Percentiles rank a stretch among this genome's conserved stretches.
These are phyloP conservation scores for Meandrina meandrites DNA, from an alignment of 92 coral and sea anemone genomes.

Conservation along the genomic window DNA sequence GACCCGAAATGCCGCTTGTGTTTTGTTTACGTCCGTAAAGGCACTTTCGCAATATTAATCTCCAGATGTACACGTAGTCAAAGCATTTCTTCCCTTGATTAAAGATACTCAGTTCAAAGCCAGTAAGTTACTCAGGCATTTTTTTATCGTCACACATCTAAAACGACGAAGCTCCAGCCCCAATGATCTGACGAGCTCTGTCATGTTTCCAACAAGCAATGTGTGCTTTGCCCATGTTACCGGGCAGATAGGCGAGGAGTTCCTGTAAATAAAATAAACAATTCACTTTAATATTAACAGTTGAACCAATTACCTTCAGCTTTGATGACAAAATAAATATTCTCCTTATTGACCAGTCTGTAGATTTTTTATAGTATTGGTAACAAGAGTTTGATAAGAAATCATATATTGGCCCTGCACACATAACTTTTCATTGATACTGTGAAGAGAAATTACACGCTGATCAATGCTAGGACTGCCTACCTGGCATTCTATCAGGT, in stretches of 20 bases:
- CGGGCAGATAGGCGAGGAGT: slow-evolving; percentile 9
- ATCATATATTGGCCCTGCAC: background rate
- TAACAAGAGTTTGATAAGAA: background rate
- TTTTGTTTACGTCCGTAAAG: background rate
- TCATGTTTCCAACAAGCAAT: background rate
- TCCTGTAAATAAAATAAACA: background rate
- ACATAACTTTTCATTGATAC: background rate
- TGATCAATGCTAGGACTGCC: background rate
- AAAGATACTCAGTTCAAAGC: background rate
- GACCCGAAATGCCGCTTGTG: background rate
- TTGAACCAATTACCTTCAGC: too few relatives aligned
- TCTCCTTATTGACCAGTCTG: background rate
- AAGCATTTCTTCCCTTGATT: background rate
- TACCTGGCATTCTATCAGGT: slow-evolving; percentile 81
- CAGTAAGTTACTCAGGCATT: background rate
- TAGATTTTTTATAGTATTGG: background rate
- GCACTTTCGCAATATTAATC: background rate
- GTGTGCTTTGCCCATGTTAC: background rate
- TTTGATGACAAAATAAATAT: background rate
- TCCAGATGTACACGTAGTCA: background rate
- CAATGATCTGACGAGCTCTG: background rate
- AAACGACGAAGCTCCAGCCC: background rate
- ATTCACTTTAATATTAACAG: background rate
- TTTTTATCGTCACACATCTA: background rate
- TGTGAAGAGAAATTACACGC: background rate